Evolutionary conservation across 2,113 vertebrate genomes (phyloP), one percentile per base, ranked within the genome.

Genomic region (Reinhardtius hippoglossoides): DNA sequence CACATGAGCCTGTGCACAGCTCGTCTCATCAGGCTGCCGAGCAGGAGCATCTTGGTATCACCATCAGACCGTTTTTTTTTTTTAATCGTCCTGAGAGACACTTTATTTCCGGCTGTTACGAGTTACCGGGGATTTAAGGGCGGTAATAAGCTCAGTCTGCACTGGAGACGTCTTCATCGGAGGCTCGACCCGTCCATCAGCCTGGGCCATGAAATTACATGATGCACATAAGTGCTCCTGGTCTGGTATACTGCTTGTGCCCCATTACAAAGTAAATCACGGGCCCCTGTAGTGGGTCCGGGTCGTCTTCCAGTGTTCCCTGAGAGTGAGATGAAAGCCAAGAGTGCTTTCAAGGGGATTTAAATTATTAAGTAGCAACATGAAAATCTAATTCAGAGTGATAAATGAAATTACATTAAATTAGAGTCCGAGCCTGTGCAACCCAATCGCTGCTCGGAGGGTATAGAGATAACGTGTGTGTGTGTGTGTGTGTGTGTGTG

Each of bases 281-380:
- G 50, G 50, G 31, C 12, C 35, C 4, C 62, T 67, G 31, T 42
- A 40, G 52, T 48, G 16, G 14, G 37, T 83, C 52, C 4, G 37
- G 37, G 83, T 69, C 78, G 64, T 82, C 63, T 70, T 66, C 68
- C 67, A 72, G 37, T 56, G 64, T 85, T 84, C 78, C 56, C 72
- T 82, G 69, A 83, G 81, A 83, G 64, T 20, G 63, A 80, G 74
- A 85, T 80, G 65, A 80, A 86, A 78, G 72, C 84, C 80, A 71
- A 59, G 70, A 85, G 78, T 81, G 71, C 76, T 88, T 92, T 89
- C 77, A 67, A 72, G 78, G 79, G 73, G 75, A 79, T 85, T 83
- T 92, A 67, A 92, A 92, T 92, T 86, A 92, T 93, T 93, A 78
- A 93, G 71, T 23, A 91, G 87, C 78, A 90, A 92, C 87, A 89